Base-by-base conservation (phyloP, 2,113 vertebrate species). In the Mirounga angustirostris region DNA sequence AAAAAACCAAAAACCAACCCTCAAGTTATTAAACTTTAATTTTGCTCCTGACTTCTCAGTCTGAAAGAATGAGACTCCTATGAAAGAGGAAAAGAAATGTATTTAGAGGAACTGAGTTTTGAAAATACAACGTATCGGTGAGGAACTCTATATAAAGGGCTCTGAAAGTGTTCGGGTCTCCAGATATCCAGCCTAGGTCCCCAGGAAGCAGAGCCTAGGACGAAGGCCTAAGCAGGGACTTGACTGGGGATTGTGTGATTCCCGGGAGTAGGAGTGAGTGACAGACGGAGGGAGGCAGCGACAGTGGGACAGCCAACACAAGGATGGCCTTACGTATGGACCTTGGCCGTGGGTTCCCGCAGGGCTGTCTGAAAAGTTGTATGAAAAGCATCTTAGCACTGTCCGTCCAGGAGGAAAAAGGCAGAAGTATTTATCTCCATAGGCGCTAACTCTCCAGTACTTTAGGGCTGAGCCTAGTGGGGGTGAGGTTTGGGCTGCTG, bases 51-150 rank as follows among this genome's bases (percentile, higher is more conserved):
- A 63, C 22, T 97, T 94, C 56, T 90, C 24, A 30, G 63, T 36
- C 67, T 82, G 24, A 96, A 94, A 91, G 65, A 82, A 76, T 43
- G 56, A 84, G 21, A 56, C 43, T 85, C 30, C 81, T 2, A 28
- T 3, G 69, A 89, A 81, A 97, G n/a, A 84, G 58, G 16, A 94
- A 54, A 9, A 90, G 63, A 87, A 89, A 78, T 30, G 28, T 81
- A 91, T 22, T 46, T 54, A 93, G 93, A 95, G 78, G 78, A 92
- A 92, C 0, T 95, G 46, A 81, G 76, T 74, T 96, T 74, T 94
- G 58, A 89, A 96, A 94, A 91, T 22, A 78, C 96, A 86, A 14
- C 26, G 26, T 26, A 18, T 18, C 58, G 82, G 58, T 89, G 73
- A 85, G 59, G 56, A 90, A 86, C n/a, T n/a, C 28, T 80, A 61